phyloP scores from a whole-genome alignment of 2,797 vertebrate species.

The Lepus oiostolus region DNA sequence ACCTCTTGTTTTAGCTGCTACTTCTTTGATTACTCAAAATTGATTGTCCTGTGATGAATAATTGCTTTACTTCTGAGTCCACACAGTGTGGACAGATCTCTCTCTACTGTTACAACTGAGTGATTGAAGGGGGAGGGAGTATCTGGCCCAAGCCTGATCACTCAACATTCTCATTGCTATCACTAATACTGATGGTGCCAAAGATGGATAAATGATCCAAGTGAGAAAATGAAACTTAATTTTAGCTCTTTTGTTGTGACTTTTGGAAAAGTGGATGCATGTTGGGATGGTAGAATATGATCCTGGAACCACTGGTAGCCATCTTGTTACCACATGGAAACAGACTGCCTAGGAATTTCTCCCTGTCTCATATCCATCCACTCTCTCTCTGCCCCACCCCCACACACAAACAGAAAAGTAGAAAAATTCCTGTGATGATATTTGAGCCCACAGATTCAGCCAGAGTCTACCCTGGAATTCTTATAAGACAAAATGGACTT shows the following conservation, averaged over 20 bases:
- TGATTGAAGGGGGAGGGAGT: neutral
- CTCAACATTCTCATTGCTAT: neutral
- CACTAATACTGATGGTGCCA: neutral
- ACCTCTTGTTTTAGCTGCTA: neutral
- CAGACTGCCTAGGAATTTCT: neutral
- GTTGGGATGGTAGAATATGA: neutral
- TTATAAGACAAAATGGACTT: neutral
- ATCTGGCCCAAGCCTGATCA: neutral
- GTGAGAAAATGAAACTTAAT: neutral
- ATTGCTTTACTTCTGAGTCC: neutral
- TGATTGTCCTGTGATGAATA: neutral
- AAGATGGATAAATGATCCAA: neutral
- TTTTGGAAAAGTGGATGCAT: neutral
- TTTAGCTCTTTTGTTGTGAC: neutral
- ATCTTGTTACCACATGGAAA: neutral
- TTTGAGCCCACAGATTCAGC: neutral
- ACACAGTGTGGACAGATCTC: accelerated
- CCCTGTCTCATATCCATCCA: too few relatives aligned
- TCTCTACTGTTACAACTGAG: neutral
- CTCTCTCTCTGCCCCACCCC: too few relatives aligned
- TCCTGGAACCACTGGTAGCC: neutral
- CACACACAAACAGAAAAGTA: too few relatives aligned
- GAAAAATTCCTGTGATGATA: neutral
- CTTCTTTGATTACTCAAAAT: neutral
- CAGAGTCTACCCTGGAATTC: neutral